Conservation (phyloP, 2,797 vertebrate genomes). For the Aulostomus chinensis region DNA sequence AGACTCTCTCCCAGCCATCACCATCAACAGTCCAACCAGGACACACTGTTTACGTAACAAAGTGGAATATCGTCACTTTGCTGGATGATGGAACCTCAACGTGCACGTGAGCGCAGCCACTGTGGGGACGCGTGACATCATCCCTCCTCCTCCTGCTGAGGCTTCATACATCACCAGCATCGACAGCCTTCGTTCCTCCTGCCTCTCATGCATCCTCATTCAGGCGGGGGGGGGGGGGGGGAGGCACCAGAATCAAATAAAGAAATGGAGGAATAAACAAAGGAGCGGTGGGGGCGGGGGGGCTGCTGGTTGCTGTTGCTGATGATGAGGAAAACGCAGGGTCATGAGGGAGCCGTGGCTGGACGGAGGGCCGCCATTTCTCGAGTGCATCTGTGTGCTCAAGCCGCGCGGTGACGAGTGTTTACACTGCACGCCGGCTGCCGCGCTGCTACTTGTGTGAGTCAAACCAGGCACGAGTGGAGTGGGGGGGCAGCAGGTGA, state of each 20-base stretch:
- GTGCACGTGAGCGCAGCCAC: too few species aligned
- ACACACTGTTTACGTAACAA: too few species aligned
- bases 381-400: background rate
- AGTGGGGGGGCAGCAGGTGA: constrained; percentile 57
- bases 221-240: constrained; percentile 26
- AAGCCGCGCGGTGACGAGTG: constrained; percentile 40
- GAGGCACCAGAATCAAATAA: constrained; percentile 55
- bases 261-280: constrained; percentile 66
- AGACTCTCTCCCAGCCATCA: too few species aligned
- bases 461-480: constrained; percentile 21
- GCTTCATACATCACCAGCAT: too few species aligned
- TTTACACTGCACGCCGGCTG: constrained; percentile 33
- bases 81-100: too few species aligned
- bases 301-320: constrained; percentile 51
- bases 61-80: too few species aligned
- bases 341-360: constrained; percentile 68
- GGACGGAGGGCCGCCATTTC: constrained; percentile 34
- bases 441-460: constrained; percentile 2
- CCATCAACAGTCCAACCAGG: too few species aligned
- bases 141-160: too few species aligned
- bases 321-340: constrained; percentile 77
- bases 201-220: constrained; percentile 4
- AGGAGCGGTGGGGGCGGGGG: constrained; percentile 33
- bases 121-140: too few species aligned
- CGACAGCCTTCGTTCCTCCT: background rate